Evolutionary conservation across 2,113 vertebrate genomes (phyloP), one percentile per base, ranked within the genome.

Genomic region (Petromus typicus): DNA sequence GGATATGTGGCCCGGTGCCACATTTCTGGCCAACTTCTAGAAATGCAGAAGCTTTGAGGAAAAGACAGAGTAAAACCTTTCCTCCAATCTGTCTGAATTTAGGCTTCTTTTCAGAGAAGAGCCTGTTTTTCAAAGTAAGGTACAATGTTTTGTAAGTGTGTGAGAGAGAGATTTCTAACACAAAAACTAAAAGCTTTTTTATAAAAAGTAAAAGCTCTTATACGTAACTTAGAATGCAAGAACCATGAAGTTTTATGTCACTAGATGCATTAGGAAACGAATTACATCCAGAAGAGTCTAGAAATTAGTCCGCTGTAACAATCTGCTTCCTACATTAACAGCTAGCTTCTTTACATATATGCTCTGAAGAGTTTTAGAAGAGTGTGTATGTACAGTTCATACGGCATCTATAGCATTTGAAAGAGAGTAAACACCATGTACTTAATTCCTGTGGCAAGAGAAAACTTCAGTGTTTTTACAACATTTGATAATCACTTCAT

Each of bases 381-480:
- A 61, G 85, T 78, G 12, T 89, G 4, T 95, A 34, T 71, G 73
- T 71, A 81, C 91, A 90, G 37, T 27, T 81, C 89, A 83, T 81
- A 56, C 87, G 66, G 56, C 71, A 82, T 90, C 67, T 45, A 86
- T 37, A 91, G 40, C 69, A 81, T 95, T 94, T 95, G 85, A 61
- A 89, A 75, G n/a, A 89, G 30, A 90, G 51, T 86, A 95, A 96
- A 87, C 67, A 94, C 48, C 71, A 82, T 81, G 66, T 84, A 95
- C 73, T 63, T 97, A 93, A 93, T 96, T 96, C 79, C 25, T 69
- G 43, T 90, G 87, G 54, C 59, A 95, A 97, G 90, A 97, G 95
- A 97, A 61, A 86, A 92, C 91, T 95, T 95, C 64, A 87, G 75
- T 97, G 93, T 97, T 97, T 97, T 95, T 97, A 90, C 84, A 97